These are phyloP conservation scores for Otocyon megalotis DNA, from an alignment of 2,113 vertebrate species.

Conservation along the genomic window DNA sequence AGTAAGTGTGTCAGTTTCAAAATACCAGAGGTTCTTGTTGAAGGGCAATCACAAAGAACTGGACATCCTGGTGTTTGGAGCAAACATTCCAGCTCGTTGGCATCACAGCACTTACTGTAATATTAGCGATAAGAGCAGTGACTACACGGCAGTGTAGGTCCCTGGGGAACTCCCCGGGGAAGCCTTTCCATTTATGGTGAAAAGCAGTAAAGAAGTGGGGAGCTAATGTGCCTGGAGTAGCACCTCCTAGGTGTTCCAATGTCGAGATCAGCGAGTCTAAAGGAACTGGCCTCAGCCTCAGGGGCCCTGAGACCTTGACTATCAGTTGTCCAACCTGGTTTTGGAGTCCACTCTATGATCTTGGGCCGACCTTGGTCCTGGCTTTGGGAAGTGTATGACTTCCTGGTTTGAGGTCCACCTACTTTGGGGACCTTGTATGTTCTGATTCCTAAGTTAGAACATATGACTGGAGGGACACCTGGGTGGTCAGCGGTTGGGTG, in stretches of 20 bases:
- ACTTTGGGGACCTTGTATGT: neutral
- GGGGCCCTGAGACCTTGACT: neutral
- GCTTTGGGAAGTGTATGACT: constrained; percentile 11
- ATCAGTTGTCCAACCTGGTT: neutral
- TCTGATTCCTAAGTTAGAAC: neutral
- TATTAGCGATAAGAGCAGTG: neutral
- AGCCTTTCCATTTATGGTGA: constrained; percentile 53
- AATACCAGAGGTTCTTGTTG: constrained; percentile 76
- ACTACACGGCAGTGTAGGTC: neutral
- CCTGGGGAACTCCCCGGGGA: neutral
- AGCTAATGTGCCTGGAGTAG: neutral
- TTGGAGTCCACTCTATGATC: neutral
- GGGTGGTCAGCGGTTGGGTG: no score
- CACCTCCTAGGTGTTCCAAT: neutral
- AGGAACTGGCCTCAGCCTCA: neutral
- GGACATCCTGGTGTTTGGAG: constrained; percentile 63
- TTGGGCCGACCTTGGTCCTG: neutral
- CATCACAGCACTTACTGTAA: constrained; percentile 45
- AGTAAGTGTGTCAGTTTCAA: constrained; percentile 70
- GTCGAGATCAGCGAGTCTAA: neutral
- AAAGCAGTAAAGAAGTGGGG: neutral
- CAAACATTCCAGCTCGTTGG: constrained; percentile 64
- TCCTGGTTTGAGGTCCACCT: neutral
- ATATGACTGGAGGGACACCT: neutral
- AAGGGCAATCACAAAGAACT: constrained; percentile 75